Base-by-base conservation (phyloP, 2,888 invertebrate species). In the Tenthredo mesomela region DNA sequence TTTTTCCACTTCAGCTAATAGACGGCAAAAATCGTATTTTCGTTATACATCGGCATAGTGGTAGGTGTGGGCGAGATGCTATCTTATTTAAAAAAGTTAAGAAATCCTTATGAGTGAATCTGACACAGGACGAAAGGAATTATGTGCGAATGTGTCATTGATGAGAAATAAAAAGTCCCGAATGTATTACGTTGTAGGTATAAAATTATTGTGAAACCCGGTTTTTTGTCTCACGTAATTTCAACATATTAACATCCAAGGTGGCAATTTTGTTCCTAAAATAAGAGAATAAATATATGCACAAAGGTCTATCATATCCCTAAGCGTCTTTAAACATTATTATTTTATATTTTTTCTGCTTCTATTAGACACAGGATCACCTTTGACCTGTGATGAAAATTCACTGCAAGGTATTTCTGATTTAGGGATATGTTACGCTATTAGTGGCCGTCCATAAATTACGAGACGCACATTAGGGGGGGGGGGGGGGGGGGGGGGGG, bases 91-190 rank as follows among this genome's bases (percentile, higher is more conserved):
- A 6, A 18, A 15, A 6, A 18, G 7, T 33, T 25, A 33, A 70
- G 29, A 70, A 70, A 70, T 33, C 37, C 29, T 15, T 15, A 33
- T n/a, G 70, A 65, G 29, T 15, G 29, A 29, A 70, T 70, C n/a
- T n/a, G 70, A 70, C 70, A 70, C 37, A 37, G 9, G 61, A 37
- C 18, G 37, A 37, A 12, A 15, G n/a, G 6, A 54, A 54, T 54
- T n/a, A 54, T 54, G n/a, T 84, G 77, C 73, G 70, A 77, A 54
- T 54, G 54, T 84, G 82, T 80, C 77, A 77, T 61, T 65, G 77
- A 82, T 84, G 80, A 50, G 58, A 54, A 84, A 77, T 71, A 50
- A 71, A 83, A 84, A 85, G 70, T 65, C 77, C 83, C 83, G 37
- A 37, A 37, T 37, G 12, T 67, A 67, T 70, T 18, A 70, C 4